Base-by-base conservation (phyloP, 2,797 vertebrate genomes). In the Neostethus bicornis region DNA sequence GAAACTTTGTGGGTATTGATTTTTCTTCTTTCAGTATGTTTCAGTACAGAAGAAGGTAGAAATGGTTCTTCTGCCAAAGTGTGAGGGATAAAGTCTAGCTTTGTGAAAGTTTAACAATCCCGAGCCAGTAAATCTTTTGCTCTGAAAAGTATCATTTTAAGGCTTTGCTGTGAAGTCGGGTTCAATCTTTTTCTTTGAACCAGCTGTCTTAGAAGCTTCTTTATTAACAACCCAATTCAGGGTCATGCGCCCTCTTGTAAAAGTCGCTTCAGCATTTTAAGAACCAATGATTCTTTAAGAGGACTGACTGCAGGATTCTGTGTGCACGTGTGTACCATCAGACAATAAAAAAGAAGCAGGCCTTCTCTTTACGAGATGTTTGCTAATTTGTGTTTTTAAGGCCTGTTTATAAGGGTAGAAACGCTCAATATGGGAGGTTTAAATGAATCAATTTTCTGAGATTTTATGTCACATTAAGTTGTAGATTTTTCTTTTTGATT, bases 401-500 rank as follows among this genome's bases (percentile, higher is more conserved):
- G 79, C 67, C 73, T 55, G 46, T 62, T 73, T 52, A 54, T 28
- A 51, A 34, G 38, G 58, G 58, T 31, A 62, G 47, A 45, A 66
- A 67, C 80, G 60, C 61, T 76, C 59, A 57, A 52, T 76, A 67
- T 29, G 37, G 71, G 60, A 67, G 73, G 65, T 2, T 38, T 74
- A 83, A 87, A 86, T 80, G 74, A 90, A 90, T 84, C 52, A 78
- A 75, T 80, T 85, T 69, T 73, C 68, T 74, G 64, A 74, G 76
- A 75, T 78, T 84, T 88, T 70, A 67, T 70, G 55, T 80, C 72
- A 64, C 76, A 81, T 90, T 89, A n/a, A 83, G 73, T 66, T 75
- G 70, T 79, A 82, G 77, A 64, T 78, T 91, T 85, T 81, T 75
- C 80, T 81, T 59, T 65, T 72, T 84, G 82, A 90, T 91, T 91